A percentile compares a stretch with the other conserved stretches of the same genome.
Evolutionary conservation across 2,797 vertebrate species (phyloP).

Genomic region (Falco naumanni): DNA sequence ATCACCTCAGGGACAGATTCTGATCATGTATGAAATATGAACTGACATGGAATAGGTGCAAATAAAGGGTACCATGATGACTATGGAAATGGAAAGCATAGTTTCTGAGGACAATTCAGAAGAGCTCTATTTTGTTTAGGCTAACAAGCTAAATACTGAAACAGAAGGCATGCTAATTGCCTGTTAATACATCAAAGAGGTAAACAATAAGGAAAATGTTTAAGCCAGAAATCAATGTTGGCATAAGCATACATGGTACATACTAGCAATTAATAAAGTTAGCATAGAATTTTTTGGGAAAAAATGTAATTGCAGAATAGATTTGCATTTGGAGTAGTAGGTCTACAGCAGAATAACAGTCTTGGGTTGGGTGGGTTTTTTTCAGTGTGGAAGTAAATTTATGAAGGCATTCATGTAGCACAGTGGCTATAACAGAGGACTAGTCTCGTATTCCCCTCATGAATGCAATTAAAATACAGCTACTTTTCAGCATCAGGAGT

Average conservation of each 20-base stretch:
- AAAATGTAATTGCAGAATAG: background rate
- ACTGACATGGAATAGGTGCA: background rate
- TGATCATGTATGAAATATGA: background rate
- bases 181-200: background rate
- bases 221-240: background rate
- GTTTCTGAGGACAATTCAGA: background rate
- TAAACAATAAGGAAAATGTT: background rate
- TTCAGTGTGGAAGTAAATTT: background rate
- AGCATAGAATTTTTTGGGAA: background rate
- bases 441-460: background rate
- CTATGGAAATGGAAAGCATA: background rate
- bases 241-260: background rate
- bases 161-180: background rate
- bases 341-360: background rate
- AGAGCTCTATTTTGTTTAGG: background rate
- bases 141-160: background rate
- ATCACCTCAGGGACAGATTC: background rate
- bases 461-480: background rate
- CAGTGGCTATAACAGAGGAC: background rate
- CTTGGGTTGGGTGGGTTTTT: background rate
- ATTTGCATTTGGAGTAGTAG: background rate
- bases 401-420: background rate
- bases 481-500: background rate
- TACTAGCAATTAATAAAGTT: background rate
- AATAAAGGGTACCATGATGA: background rate